These are phyloP conservation scores for Arctopsyche grandis DNA, from an alignment of 1,140 invertebrate genomes.

Conservation along the genomic window DNA sequence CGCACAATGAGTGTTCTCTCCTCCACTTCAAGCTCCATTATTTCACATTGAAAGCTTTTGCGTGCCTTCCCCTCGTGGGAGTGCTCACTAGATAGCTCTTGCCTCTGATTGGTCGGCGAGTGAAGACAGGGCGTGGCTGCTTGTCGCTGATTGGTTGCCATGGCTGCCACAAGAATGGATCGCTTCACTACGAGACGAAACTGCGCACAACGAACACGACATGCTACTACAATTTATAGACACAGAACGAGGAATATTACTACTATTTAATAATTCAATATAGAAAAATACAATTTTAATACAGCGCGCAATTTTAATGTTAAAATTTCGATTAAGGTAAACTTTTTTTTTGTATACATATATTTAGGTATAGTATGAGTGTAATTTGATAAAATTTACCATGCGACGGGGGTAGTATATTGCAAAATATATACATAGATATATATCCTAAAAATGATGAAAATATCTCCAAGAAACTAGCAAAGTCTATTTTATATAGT, in stretches of 20 bases:
- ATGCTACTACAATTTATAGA: background rate
- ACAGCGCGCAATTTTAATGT: too few species aligned
- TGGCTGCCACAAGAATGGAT: background rate
- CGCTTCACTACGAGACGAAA: conserved; percentile 19
- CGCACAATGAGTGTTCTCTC: background rate
- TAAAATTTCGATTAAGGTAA: too few species aligned
- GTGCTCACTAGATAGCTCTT: background rate
- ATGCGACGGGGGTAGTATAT: too few species aligned
- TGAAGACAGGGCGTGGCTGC: background rate
- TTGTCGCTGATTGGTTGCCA: background rate
- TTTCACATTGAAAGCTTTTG: conserved; percentile 1
- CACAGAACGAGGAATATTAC: background rate
- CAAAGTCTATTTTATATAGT: too few species aligned
- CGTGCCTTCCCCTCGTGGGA: background rate
- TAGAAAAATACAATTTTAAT: too few species aligned
- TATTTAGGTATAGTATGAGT: too few species aligned
- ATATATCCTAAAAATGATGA: too few species aligned
- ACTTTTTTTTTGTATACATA: too few species aligned
- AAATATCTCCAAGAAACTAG: too few species aligned
- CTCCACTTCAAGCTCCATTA: conserved; percentile 17
- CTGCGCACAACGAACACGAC: background rate
- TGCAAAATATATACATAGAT: too few species aligned
- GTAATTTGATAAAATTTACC: too few species aligned
- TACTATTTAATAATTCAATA: too few species aligned
- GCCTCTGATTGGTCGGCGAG: background rate